Evolutionary conservation across 2,888 invertebrate species (phyloP).

Genomic region (Argyresthia goedartella): DNA sequence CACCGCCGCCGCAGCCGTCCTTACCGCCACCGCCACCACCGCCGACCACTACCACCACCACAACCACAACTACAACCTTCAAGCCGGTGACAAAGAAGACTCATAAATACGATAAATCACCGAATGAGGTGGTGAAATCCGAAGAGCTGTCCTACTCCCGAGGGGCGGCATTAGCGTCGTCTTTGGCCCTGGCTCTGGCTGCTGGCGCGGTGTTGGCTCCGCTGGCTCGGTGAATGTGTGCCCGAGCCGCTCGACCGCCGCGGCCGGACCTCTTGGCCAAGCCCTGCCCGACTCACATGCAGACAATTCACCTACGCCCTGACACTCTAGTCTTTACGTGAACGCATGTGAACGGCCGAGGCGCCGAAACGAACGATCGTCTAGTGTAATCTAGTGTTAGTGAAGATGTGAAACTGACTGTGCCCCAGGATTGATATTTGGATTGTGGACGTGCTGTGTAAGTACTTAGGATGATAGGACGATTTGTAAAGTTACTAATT

Average conservation of each 20-base stretch:
- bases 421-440: background rate
- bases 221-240: conserved; percentile 68
- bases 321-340: conserved; percentile 24
- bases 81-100: conserved; percentile 80
- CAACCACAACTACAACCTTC: conserved; percentile 55
- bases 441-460: conserved; percentile 3
- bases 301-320: conserved; percentile 49
- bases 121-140: conserved; percentile 93
- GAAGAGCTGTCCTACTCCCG: conserved; percentile 85
- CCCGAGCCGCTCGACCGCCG: conserved; percentile 51
- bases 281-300: conserved; percentile 51
- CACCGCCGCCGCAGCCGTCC: conserved; percentile 65
- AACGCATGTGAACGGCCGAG: background rate
- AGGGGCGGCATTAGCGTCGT: conserved; percentile 60
- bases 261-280: conserved; percentile 55
- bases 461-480: conserved; percentile 2
- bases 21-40: conserved; percentile 68
- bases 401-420: background rate
- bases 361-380: background rate
- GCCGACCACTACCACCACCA: conserved; percentile 58
- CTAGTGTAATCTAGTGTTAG: background rate
- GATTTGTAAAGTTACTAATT: conserved; percentile 1
- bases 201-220: conserved; percentile 59
- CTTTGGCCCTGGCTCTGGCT: conserved; percentile 55
- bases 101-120: conserved; percentile 90